These are phyloP conservation scores for Microtus pennsylvanicus DNA, from an alignment of 2,113 vertebrate species.

Conservation along the genomic window DNA sequence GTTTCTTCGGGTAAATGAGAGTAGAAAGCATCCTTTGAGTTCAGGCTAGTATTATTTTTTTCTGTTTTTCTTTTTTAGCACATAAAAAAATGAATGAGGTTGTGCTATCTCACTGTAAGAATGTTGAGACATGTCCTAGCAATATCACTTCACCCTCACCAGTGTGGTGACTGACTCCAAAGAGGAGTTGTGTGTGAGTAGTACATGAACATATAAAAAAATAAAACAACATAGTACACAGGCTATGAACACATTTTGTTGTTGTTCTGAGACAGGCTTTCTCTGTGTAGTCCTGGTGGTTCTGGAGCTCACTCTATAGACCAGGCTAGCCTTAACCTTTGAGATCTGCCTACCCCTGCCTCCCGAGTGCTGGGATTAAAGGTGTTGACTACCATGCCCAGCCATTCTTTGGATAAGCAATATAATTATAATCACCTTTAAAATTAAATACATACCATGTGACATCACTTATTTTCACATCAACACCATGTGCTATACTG, in stretches of 20 bases:
- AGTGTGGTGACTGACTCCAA: not conserved
- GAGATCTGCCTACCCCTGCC: not conserved
- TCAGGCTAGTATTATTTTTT: not conserved
- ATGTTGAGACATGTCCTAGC: not conserved
- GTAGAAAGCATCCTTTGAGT: not conserved
- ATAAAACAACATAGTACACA: not conserved
- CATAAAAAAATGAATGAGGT: not conserved
- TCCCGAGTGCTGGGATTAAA: not conserved
- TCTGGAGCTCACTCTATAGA: not conserved
- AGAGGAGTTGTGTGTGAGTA: rapidly evolving
- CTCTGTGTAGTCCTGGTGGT: not conserved
- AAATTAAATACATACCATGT: not conserved
- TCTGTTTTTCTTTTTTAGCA: not conserved
- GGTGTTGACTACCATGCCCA: not conserved
- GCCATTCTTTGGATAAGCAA: not conserved
- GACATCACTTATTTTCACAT: not conserved
- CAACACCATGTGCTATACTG: not conserved
- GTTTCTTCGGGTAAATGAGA: not conserved
- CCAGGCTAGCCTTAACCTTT: not conserved
- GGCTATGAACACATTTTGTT: not conserved
- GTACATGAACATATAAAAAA: not conserved
- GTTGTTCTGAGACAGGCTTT: not conserved
- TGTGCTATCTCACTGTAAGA: not conserved
- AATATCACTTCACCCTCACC: not conserved
- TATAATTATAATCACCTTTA: no score